A percentile compares a stretch with the other conserved stretches of the same genome.
These are phyloP conservation scores for Polydrusus cervinus DNA, from an alignment of 2,888 invertebrate species.

Conservation along the genomic window DNA sequence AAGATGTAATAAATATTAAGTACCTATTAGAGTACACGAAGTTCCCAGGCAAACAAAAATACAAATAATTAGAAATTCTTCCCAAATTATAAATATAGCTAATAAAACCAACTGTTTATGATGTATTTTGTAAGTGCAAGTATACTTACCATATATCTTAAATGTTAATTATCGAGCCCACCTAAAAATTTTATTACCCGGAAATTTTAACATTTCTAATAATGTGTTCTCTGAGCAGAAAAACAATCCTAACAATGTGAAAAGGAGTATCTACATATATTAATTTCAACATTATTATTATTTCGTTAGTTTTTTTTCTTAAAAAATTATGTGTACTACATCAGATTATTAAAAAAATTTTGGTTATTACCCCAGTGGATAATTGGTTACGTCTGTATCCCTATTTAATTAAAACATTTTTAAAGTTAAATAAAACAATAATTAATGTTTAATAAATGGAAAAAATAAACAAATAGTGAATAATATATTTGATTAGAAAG, in stretches of 20 bases:
- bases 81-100: constrained; percentile 43
- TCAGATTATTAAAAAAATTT: too few relatives aligned
- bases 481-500: too few relatives aligned
- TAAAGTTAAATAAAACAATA: too few relatives aligned
- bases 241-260: constrained; percentile 44
- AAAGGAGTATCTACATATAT: constrained; percentile 28
- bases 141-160: constrained; percentile 32
- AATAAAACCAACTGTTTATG: constrained; percentile 48
- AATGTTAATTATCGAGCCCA: constrained; percentile 40
- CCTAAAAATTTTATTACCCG: constrained; percentile 44
- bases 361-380: too few relatives aligned
- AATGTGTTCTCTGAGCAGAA: constrained; percentile 24
- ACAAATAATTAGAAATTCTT: constrained; percentile 40
- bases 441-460: too few relatives aligned
- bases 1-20: constrained; percentile 13
- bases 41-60: constrained; percentile 20
- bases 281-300: constrained; percentile 8
- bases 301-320: not conserved
- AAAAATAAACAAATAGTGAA: too few relatives aligned
- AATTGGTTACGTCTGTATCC: too few relatives aligned
- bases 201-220: constrained; percentile 43
- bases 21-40: constrained; percentile 16
- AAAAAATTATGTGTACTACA: not conserved
- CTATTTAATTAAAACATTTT: too few relatives aligned
- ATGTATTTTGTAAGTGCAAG: constrained; percentile 46